Base-by-base conservation (phyloP, 2,888 invertebrate genomes). In the Argyra leucocephala region DNA sequence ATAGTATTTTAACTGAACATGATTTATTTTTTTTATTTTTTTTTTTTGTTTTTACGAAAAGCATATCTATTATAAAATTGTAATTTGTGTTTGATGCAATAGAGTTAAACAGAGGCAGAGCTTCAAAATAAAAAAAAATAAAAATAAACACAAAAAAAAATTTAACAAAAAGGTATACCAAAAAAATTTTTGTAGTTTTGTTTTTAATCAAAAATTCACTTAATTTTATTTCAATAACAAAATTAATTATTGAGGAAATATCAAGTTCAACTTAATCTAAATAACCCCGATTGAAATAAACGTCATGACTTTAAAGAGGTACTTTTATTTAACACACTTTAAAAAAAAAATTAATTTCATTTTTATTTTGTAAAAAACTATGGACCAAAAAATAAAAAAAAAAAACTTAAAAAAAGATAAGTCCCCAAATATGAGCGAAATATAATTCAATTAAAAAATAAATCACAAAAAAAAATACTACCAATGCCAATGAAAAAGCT, bases 81-180 rank as follows among this genome's bases (percentile, higher is more conserved):
- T 48, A 18, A 5, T 18, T 18, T 12, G 18, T n/a, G 48, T 2
- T 48, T 5, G n/a, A 18, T 15, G 18, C 5, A 18, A n/a, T 12
- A 48, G 18, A 48, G 18, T 18, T 15, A 48, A 48, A 9, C 48
- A 48, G n/a, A 5, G 48, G 48, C 48, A 2, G 48, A 48, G 18
- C 48, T 48, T 48, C 48, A 48, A 48, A 48, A 48, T 5, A 15
- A 2, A 48, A 48, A 48, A 15, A n/a, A 15, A 15, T 3, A 48
- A 48, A 48, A 48, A 48, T 48, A 15, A 9, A 3, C n/a, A n/a
- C n/a, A n/a, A n/a, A n/a, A n/a, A n/a, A n/a, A n/a, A n/a, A n/a
- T n/a, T n/a, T n/a, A n/a, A n/a, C n/a, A n/a, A n/a, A 48, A 48
- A 48, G 48, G 48, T 48, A 48, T 48, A 48, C 48, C 48, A 48